Evolutionary conservation across 1,140 invertebrate species (phyloP).

Genomic region (Halotydeus destructor): DNA sequence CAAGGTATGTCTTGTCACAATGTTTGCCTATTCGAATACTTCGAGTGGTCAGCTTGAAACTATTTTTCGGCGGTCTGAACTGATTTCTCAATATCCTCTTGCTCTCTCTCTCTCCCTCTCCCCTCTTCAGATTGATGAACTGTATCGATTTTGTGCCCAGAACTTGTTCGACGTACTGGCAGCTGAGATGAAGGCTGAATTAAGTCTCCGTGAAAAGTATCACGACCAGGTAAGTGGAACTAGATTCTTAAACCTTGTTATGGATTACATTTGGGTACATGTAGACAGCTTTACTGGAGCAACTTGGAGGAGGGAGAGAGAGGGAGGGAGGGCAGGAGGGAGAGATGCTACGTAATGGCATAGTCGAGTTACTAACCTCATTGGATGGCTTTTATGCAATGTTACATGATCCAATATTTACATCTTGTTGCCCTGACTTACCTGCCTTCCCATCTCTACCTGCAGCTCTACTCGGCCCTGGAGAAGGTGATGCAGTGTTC

Average conservation of each 20-base stretch:
- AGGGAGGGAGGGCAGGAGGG: no score
- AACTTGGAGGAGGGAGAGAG: no score
- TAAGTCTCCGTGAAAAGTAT: slow-evolving; percentile 58
- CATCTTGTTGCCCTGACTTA: background rate
- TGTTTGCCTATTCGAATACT: no score
- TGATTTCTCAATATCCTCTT: background rate
- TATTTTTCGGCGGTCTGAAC: background rate
- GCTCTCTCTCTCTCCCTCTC: background rate
- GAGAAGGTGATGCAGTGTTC: slow-evolving; percentile 56
- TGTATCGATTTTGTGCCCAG: slow-evolving; percentile 39
- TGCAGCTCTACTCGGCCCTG: slow-evolving; percentile 32
- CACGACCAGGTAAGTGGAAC: slow-evolving; percentile 37
- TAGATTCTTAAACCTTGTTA: background rate
- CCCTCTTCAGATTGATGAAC: slow-evolving; percentile 21
- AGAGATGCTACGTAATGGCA: no score
- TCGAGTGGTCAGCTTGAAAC: no score
- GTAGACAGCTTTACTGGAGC: no score
- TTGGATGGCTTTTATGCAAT: no score
- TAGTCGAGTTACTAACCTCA: no score
- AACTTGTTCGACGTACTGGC: slow-evolving; percentile 38
- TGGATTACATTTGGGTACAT: slow-evolving; percentile 2
- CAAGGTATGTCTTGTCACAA: slow-evolving; percentile 10
- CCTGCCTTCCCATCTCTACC: slow-evolving; percentile 11
- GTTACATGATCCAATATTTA: no score
- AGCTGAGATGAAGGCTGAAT: slow-evolving; percentile 49